Evolutionary conservation across 2,888 invertebrate species (phyloP).

Genomic region (Coleophora deauratella): DNA sequence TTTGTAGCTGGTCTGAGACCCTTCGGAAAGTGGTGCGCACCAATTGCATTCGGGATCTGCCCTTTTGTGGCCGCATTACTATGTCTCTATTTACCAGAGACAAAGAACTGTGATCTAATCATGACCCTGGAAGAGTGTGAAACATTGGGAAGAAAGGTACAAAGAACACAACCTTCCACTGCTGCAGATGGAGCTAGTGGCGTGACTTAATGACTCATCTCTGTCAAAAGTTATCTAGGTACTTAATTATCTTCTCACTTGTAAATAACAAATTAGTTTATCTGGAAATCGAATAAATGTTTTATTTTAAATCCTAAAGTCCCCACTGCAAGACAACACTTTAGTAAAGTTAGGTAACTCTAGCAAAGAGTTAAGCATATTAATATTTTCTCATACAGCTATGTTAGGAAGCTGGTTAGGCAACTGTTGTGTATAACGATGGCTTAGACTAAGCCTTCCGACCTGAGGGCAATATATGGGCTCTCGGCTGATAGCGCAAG

Average conservation of each 20-base stretch:
- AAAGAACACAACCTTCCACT: constrained; percentile 1
- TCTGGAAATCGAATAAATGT: too few species aligned
- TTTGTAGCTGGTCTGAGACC: constrained; percentile 78
- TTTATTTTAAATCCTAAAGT: too few species aligned
- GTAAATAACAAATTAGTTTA: neutral
- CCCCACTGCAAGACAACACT: too few species aligned
- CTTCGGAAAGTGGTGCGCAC: constrained; percentile 77
- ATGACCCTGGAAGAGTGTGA: constrained; percentile 86
- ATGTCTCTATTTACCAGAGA: constrained; percentile 83
- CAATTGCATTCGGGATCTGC: constrained; percentile 79
- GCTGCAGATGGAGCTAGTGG: neutral
- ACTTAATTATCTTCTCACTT: too few species aligned
- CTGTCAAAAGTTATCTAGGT: too few species aligned
- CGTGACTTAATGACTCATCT: too few species aligned
- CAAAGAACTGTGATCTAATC: constrained; percentile 80
- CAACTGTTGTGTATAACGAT: constrained; percentile 13
- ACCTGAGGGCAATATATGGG: constrained; percentile 47
- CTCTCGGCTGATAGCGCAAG: constrained; percentile 44
- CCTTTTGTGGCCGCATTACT: constrained; percentile 78
- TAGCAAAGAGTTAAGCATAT: too few species aligned
- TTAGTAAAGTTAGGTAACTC: too few species aligned
- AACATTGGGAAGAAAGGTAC: constrained; percentile 32
- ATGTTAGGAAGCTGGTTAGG: too few species aligned
- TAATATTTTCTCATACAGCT: too few species aligned
- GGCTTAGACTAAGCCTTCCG: too few species aligned